Conservation (phyloP, 2,888 invertebrate species). For the Melitaea athalia region DNA sequence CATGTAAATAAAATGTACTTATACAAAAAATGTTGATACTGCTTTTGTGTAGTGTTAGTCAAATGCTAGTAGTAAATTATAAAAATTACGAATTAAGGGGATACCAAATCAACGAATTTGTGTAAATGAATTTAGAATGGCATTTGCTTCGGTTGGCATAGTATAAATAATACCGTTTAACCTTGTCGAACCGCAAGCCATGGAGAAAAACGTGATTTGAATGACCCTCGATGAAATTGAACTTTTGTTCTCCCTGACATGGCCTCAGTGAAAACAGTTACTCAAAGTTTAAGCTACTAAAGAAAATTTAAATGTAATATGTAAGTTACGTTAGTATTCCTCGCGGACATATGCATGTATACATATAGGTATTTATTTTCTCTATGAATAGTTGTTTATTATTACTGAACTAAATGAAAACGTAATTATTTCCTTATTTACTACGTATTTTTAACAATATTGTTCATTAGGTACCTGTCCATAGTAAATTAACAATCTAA, state of each 20-base stretch:
- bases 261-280: slow-evolving; percentile 13
- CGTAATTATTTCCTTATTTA: slow-evolving; percentile 7
- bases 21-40: too few species aligned
- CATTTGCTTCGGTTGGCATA: slow-evolving; percentile 5
- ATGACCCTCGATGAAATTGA: slow-evolving; percentile 36
- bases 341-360: not conserved
- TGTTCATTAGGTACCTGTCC: not conserved
- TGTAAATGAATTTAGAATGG: not conserved
- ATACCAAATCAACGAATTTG: not conserved
- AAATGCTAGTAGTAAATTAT: not conserved
- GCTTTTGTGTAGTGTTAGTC: too few species aligned
- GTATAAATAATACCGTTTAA: slow-evolving; percentile 14
- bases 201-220: slow-evolving; percentile 26
- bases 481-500: too few species aligned
- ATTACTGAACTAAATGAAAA: not conserved
- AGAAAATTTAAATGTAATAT: too few species aligned
- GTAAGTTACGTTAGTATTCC: too few species aligned
- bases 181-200: slow-evolving; percentile 12
- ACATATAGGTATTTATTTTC: not conserved
- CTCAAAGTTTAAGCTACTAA: not conserved
- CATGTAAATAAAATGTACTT: not conserved
- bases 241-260: slow-evolving; percentile 19
- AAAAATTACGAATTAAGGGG: not conserved
- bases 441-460: too few species aligned
- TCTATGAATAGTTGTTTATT: not conserved